These are phyloP conservation scores for Agriopis aurantiaria DNA, from an alignment of 2,888 invertebrate species.

Conservation along the genomic window DNA sequence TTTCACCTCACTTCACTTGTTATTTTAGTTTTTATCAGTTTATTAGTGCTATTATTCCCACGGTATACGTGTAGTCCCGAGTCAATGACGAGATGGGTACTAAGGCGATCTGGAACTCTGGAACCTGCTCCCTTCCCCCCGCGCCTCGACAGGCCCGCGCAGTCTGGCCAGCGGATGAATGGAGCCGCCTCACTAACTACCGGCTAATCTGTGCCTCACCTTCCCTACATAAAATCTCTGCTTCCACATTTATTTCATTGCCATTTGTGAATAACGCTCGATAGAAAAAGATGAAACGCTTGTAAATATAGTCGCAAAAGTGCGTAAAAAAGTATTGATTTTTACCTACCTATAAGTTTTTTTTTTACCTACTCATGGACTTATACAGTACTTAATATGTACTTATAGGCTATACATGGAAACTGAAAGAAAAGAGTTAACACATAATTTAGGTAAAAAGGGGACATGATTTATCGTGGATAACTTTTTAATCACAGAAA, in stretches of 20 bases:
- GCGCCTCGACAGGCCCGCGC: constrained; percentile 66
- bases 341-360: no score
- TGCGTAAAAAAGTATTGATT: no score
- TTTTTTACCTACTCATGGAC: no score
- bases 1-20: constrained; percentile 29
- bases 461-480: no score
- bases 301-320: constrained; percentile 63
- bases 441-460: no score
- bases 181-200: constrained; percentile 45
- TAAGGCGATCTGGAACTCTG: constrained; percentile 61
- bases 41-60: constrained; percentile 22
- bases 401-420: no score
- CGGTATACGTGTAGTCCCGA: constrained; percentile 51
- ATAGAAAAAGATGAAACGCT: constrained; percentile 75
- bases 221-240: constrained; percentile 70
- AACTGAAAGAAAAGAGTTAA: no score
- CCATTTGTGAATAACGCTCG: constrained; percentile 70
- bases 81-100: constrained; percentile 65
- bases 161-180: constrained; percentile 79
- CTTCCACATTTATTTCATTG: constrained; percentile 72
- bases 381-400: no score
- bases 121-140: constrained; percentile 56
- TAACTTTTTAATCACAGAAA: no score
- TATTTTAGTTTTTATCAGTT: constrained; percentile 11
- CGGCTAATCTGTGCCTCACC: constrained; percentile 48